These are phyloP conservation scores for Vireo griseus DNA, from an alignment of 2,797 vertebrate genomes.

Conservation along the genomic window DNA sequence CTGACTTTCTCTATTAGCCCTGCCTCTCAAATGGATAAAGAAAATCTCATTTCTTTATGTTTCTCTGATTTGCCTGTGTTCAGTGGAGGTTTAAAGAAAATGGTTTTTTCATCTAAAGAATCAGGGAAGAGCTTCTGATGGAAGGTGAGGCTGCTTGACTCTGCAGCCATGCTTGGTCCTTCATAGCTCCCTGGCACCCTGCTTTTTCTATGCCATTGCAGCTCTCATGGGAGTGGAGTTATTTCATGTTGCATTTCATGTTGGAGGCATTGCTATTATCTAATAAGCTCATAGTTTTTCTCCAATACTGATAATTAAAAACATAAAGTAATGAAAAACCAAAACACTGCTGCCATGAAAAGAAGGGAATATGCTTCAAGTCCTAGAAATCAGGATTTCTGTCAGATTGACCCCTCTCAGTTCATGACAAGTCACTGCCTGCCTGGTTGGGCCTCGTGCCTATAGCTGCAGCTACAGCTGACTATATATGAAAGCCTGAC, in stretches of 20 bases:
- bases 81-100: background rate
- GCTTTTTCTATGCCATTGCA: background rate
- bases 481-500: constrained; percentile 43
- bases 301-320: background rate
- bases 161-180: background rate
- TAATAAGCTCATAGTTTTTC: background rate
- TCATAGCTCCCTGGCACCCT: background rate
- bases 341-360: background rate
- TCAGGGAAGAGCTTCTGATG: background rate
- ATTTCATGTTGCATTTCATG: background rate
- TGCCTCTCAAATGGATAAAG: background rate
- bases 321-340: background rate
- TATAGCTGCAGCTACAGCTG: constrained; percentile 15
- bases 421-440: background rate
- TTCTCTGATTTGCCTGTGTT: background rate
- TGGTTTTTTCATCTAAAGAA: background rate
- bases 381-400: background rate
- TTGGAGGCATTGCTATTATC: background rate
- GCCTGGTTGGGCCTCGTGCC: background rate
- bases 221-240: background rate
- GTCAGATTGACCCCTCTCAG: background rate
- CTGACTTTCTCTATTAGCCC: constrained; percentile 38
- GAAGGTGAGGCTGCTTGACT: background rate
- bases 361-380: background rate
- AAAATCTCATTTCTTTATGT: background rate